Evolutionary conservation across 2,888 invertebrate species (phyloP), one percentile per base, ranked within the genome.

Genomic region (Norana najaformis): DNA sequence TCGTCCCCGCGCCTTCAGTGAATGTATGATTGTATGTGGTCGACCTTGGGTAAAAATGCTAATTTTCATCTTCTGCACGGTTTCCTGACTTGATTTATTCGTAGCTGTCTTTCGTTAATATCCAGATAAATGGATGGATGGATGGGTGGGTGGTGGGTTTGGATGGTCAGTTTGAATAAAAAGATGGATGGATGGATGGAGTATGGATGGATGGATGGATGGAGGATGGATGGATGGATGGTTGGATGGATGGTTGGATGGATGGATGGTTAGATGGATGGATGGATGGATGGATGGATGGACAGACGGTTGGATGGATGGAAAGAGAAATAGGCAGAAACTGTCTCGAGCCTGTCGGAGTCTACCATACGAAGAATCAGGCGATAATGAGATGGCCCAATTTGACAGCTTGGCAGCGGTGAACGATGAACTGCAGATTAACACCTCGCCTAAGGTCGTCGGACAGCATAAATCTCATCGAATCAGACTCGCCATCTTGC

Each of bases 21-120:
- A 69, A 6, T n/a, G 30, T 30, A 30, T n/a, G 6, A n/a, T 69
- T n/a, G 2, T 69, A 11, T n/a, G 30, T 5, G 30, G 23, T 69
- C 69, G 13, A 69, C 47, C 23, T 20, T 20, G 47, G 23, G 30
- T 69, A 69, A 69, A 69, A 69, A 69, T n/a, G 13, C 69, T 69
- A n/a, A 69, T 69, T 69, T n/a, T 69, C 69, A 69, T 69, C 30
- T 69, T 69, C 69, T 69, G 69, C 69, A 69, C n/a, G n/a, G 69
- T 69, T 69, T 69, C n/a, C 69, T 69, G n/a, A 8, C n/a, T 69
- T 69, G 69, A 69, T 69, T 69, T n/a, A 69, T 69, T 30, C 69
- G 0, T 11, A n/a, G 69, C 69, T 3, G n/a, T 69, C 30, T 8
- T n/a, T n/a, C n/a, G 30, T 3, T n/a, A 69, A n/a, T 11, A 69